Base-by-base conservation (phyloP, 2,113 vertebrate genomes). In the Pycnonotus jocosus region DNA sequence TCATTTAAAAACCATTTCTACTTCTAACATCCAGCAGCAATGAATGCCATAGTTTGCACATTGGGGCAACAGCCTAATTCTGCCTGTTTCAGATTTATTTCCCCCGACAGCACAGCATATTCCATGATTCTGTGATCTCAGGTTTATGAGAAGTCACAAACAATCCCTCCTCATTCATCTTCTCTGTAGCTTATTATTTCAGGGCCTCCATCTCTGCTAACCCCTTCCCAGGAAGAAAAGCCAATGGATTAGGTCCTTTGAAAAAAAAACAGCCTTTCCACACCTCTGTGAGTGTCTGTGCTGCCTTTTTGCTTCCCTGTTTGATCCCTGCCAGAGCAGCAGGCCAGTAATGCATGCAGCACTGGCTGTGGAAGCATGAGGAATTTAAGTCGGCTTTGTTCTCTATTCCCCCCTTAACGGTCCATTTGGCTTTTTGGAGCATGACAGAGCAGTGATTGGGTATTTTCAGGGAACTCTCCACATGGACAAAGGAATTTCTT, bases 341-440 rank as follows among this genome's bases (percentile, higher is more conserved):
- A 28, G 27, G 62, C 27, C 73, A 35, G 70, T 11, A 70, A 70
- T 8, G 33, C 71, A 61, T 13, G 74, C 44, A 1, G 76, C 76
- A 21, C 62, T 42, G 3, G 17, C 58, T 33, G 77, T 70, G 85
- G 68, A 30, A 33, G 35, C 88, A 28, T 0, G 31, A 93, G 91
- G 86, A 86, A 96, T 71, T 92, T 53, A 15, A 45, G 71, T 16
- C 1, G 2, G 64, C 91, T 96, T 96, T 96, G 91, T 92, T 95
- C 93, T 86, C 93, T 33, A 30, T 7, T 91, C 95, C 91, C 86
- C 81, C 89, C 93, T 78, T 91, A 95, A 93, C 47, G 58, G 72
- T 84, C 89, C 93, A 66, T 45, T 96, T 86, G 64, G 68, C 77
- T 92, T 50, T 37, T 9, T 47, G 2, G 35, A 93, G 94, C 92